phyloP scores from a whole-genome alignment of 92 coral and sea anemone genomes.

The Plumapathes pennacea region DNA sequence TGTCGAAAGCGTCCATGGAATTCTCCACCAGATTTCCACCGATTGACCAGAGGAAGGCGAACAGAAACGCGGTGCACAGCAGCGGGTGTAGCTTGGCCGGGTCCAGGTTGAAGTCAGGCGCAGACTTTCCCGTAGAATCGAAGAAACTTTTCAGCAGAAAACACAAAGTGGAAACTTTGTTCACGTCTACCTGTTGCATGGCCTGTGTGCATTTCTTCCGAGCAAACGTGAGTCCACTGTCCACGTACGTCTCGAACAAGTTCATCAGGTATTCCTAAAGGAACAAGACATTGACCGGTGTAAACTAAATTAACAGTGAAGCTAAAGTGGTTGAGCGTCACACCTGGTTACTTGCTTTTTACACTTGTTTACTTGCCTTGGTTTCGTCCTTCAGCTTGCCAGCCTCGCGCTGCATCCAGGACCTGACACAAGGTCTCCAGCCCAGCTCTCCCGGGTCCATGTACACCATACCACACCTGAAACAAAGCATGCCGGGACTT shows the following conservation, averaged over 20 bases:
- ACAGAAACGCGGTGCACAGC: constrained; percentile 87
- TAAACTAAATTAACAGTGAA: background rate
- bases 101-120: constrained; percentile 89
- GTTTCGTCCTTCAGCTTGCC: constrained; percentile 91
- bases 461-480: constrained; percentile 98
- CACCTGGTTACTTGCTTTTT: background rate
- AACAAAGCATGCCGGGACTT: too few relatives aligned
- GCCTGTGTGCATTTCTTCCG: constrained; percentile 91
- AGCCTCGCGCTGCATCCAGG: constrained; percentile 81
- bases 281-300: background rate
- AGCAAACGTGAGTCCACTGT: constrained; percentile 84
- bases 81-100: constrained; percentile 82
- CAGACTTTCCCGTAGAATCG: constrained; percentile 75
- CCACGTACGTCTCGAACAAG: constrained; percentile 91
- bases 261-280: constrained; percentile 85
- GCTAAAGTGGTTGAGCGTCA: background rate
- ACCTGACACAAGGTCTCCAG: constrained; percentile 91
- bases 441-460: constrained; percentile 96
- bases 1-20: constrained; percentile 81
- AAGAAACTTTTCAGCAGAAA: constrained; percentile 84
- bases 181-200: constrained; percentile 94
- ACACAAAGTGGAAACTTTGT: constrained; percentile 92
- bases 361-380: constrained; percentile 35
- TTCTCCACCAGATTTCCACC: constrained; percentile 90
- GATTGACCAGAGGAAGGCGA: constrained; percentile 91